Evolutionary conservation across 2,797 vertebrate species (phyloP), one percentile per base, ranked within the genome.

Genomic region (Oceanodroma leucorhoa): DNA sequence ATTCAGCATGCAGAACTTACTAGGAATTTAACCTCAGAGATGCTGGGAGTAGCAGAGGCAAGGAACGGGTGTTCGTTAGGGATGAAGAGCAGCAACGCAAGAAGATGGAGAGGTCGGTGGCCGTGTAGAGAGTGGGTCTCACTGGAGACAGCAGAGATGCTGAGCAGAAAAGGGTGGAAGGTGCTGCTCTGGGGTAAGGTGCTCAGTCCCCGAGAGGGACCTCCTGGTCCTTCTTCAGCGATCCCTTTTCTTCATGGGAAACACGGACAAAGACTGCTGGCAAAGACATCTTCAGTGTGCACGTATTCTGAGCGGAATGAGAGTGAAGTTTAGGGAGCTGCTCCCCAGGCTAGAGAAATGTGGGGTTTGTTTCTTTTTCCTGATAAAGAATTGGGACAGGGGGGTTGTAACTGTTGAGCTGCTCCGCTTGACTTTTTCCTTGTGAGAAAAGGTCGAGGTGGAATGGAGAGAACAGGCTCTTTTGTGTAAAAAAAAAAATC

Each of bases 241-340:
- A 34, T 54, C n/a, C 26, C 12, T 75, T 81, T 78, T 40, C 5
- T 9, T 91, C 11, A 7, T 0, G 6, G 54, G 15, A 83, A 71
- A 11, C 22, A 4, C 0, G 2, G 45, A 22, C 16, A 16, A 58
- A 58, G 26, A 7, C 22, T 70, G 30, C 51, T 48, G 43, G 51
- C 67, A 84, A 86, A 57, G 57, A 13, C 7, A 3, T 81, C 26
- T 41, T 50, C 32, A 22, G 14, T 20, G n/a, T 70, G 27, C 22
- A 2, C 0, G 0, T 72, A 8, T 23, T 38, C 29, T 36, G 60
- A 64, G 36, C 45, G 65, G 51, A 70, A 62, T 0, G 3, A 65
- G 12, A 61, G 18, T 55, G 45, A 45, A 53, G 19, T 64, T 71
- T n/a, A 61, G 38, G 41, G 46, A 79, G 15, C 34, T 83, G 32